phyloP scores from a whole-genome alignment of 2,113 vertebrate species.

The Marmota flaviventris region DNA sequence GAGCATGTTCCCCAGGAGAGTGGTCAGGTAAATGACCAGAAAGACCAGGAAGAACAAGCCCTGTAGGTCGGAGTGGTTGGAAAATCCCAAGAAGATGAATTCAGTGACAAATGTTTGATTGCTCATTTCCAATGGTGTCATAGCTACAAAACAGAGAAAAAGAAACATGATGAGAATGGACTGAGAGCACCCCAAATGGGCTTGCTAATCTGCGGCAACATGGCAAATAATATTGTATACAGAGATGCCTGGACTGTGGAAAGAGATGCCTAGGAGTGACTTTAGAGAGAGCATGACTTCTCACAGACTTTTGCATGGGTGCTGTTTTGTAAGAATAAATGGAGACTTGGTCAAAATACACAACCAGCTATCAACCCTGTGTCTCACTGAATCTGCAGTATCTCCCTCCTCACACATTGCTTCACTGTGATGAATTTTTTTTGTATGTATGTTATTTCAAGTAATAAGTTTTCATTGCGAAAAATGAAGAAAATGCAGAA shows the following conservation, averaged over 20 bases:
- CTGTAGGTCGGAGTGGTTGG: constrained; percentile 61
- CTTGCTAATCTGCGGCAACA: background rate
- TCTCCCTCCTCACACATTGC: background rate
- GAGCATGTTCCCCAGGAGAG: constrained; percentile 14
- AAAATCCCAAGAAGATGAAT: constrained; percentile 77
- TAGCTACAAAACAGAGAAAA: background rate
- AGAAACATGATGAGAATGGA: background rate
- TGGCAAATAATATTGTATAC: background rate
- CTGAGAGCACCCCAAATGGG: background rate
- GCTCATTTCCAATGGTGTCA: background rate
- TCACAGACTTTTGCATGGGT: background rate
- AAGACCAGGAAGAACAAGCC: constrained; percentile 67
- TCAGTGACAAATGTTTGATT: constrained; percentile 57
- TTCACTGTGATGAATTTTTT: background rate
- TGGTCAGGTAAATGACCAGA: constrained; percentile 52
- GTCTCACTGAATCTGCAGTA: background rate
- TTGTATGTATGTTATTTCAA: background rate
- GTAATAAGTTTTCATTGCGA: background rate
- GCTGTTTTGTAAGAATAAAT: background rate
- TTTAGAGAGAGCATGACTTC: background rate
- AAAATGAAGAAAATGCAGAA: constrained; percentile 35
- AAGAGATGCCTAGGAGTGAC: background rate
- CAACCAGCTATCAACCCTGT: background rate
- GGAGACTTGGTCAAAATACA: background rate
- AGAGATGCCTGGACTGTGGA: background rate